Conservation (phyloP, 2,888 invertebrate genomes). For the Gastrophysa polygoni region DNA sequence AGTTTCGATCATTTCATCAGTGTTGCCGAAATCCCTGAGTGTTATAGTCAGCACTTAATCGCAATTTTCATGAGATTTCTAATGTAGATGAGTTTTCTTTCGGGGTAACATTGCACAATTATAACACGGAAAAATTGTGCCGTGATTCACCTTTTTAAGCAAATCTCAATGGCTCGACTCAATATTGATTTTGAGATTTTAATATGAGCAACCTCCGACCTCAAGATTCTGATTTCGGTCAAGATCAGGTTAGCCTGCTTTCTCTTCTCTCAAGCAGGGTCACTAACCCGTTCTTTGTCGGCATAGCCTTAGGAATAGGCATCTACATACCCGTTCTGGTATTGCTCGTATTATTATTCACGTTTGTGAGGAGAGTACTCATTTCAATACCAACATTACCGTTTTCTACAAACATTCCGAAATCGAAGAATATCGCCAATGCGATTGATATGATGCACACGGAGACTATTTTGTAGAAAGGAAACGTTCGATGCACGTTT, state of each 20-base stretch:
- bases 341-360: conserved; percentile 10
- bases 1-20: no score
- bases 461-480: conserved; percentile 29
- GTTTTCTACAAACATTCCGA: conserved; percentile 24
- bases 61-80: no score
- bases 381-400: conserved; percentile 24
- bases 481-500: conserved; percentile 36
- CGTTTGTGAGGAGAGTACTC: conserved; percentile 20
- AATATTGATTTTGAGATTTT: no score
- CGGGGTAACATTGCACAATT: no score
- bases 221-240: neutral
- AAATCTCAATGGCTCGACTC: no score
- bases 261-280: neutral
- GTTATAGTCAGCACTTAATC: no score
- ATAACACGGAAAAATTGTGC: no score
- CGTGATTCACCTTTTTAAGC: no score
- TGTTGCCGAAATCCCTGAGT: no score
- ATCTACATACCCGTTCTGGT: neutral
- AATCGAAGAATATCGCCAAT: conserved; percentile 26
- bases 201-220: neutral
- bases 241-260: neutral
- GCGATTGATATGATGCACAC: conserved; percentile 26
- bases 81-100: no score
- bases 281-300: conserved; percentile 6
- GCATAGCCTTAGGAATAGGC: no score